Evolutionary conservation across 2,797 vertebrate species (phyloP).

Genomic region (Anas georgica): DNA sequence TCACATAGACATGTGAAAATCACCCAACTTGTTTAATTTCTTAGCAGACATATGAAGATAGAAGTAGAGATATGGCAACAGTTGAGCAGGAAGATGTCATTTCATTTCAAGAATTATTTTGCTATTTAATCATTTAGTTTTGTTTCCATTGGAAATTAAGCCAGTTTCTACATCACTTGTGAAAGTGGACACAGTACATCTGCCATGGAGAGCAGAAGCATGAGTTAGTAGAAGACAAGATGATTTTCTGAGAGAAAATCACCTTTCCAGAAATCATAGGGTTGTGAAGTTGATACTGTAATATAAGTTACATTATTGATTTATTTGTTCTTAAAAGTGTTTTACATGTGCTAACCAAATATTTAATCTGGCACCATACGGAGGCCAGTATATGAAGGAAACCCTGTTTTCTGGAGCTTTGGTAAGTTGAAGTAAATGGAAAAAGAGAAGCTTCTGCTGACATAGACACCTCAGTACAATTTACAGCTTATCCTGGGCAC

Average conservation of each 20-base stretch:
- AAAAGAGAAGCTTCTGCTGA: background rate
- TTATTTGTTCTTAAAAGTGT: background rate
- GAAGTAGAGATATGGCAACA: background rate
- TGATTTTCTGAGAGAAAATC: background rate
- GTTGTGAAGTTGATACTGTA: background rate
- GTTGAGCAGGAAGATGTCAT: background rate
- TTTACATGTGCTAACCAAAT: background rate
- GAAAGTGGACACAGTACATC: background rate
- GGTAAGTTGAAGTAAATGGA: background rate
- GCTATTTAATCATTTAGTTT: background rate
- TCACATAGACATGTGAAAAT: background rate
- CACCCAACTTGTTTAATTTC: background rate
- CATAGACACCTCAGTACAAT: background rate
- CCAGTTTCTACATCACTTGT: background rate
- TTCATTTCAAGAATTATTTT: background rate
- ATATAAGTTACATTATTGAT: background rate
- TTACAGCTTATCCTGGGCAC: background rate
- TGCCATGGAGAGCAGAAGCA: background rate
- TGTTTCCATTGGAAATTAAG: background rate
- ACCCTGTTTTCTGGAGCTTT: background rate
- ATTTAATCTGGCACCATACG: background rate
- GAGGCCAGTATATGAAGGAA: background rate
- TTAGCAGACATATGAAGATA: background rate
- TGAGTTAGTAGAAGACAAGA: background rate
- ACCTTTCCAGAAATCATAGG: background rate